Base-by-base conservation (phyloP, 2,888 invertebrate genomes). In the Herminia tarsipennalis region DNA sequence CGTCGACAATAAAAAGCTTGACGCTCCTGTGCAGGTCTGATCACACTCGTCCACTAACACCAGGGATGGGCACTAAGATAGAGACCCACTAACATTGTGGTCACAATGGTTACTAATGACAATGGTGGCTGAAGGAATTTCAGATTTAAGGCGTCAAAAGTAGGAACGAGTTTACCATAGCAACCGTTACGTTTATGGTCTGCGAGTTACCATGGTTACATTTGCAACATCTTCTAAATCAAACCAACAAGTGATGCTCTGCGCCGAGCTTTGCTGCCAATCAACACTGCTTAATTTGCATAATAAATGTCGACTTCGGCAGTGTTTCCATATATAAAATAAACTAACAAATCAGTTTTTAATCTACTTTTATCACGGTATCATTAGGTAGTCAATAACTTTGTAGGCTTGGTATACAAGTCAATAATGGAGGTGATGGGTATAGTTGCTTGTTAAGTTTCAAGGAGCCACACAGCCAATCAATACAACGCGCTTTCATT, bases 21-120 rank as follows among this genome's bases (percentile, higher is more conserved):
- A 81, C 41, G 78, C 62, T 50, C 86, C 83, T 29, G 64, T 84
- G 40, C 88, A 90, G 89, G 89, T 90, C 70, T 78, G 86, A 76
- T 36, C 36, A 42, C 39, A 29, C 39, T 34, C 18, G 30, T 35
- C 33, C 43, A 46, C 42, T 61, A 64, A 53, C 59, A 33, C 24
- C 13, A 2, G 27, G 37, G 28, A 12, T 22, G 1, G 17, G 17
- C 13, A 22, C 12, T 3, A 30, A 5, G 17, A 17, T 13, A 21
- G 8, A 35, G 10, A 16, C 14, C 13, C 24, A 35, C 39, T 46
- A 46, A 40, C 39, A 46, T n/a, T n/a, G n/a, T 14, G 25, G 24
- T 33, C 20, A 22, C 8, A 16, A 28, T 25, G 45, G 34, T 30
- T 39, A 45, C 39, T 45, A 39, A 29, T 24, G 8, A 10, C 18